Conservation (phyloP, 2,113 vertebrate species). For the Ictidomys tridecemlineatus region DNA sequence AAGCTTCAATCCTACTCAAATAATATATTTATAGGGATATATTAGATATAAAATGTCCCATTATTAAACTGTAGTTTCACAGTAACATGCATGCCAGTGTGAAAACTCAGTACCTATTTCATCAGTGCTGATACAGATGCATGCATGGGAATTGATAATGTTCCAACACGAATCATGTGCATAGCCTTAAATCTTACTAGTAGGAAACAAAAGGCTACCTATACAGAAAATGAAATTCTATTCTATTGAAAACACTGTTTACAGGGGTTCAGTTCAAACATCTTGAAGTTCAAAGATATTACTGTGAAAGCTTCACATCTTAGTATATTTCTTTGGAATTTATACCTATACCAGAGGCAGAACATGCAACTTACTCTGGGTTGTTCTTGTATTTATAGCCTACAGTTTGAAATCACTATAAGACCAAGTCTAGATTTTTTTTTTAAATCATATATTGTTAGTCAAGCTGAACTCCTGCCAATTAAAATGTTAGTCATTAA, state of each 20-base stretch:
- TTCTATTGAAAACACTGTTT: constrained; percentile 36
- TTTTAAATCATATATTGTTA: neutral
- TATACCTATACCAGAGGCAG: neutral
- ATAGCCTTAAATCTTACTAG: neutral
- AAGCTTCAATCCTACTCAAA: neutral
- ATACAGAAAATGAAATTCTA: neutral
- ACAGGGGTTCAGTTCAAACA: neutral
- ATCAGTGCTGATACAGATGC: neutral
- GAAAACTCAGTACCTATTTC: neutral
- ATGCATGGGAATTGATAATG: neutral
- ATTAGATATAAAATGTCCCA: neutral
- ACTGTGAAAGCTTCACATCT: neutral
- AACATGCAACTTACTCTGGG: neutral
- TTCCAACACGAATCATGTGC: neutral
- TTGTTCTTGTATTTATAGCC: neutral
- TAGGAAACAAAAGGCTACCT: neutral
- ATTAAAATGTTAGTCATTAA: constrained; percentile 56
- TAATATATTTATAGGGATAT: neutral
- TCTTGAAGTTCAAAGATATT: neutral
- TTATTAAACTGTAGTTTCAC: neutral
- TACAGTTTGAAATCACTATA: constrained; percentile 39
- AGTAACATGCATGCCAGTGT: neutral
- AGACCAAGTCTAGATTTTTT: neutral
- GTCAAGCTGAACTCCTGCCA: neutral
- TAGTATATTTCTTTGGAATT: neutral